Evolutionary conservation across 2,888 invertebrate species (phyloP).

Genomic region (Melieria omissa): DNA sequence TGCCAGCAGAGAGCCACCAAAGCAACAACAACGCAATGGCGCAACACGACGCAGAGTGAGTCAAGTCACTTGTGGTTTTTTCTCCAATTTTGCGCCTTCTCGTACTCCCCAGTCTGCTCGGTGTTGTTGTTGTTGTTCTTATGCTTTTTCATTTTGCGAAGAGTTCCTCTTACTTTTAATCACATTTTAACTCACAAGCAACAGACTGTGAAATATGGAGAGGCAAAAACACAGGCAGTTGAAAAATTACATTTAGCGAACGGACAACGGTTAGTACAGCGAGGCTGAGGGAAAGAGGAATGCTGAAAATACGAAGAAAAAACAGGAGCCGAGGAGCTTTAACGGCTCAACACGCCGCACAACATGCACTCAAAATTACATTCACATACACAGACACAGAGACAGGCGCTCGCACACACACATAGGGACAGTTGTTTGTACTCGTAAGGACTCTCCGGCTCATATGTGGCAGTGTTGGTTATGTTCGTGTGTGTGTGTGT

Average conservation of each 20-base stretch:
- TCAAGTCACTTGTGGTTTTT: constrained; percentile 13
- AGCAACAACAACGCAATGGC: not conserved
- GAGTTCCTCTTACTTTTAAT: constrained; percentile 27
- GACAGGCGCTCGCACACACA: not conserved
- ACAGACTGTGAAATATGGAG: constrained; percentile 36
- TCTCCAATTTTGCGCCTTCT: not conserved
- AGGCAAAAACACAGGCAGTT: constrained; percentile 16
- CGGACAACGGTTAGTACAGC: not conserved
- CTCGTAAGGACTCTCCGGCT: not conserved
- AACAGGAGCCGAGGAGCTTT: not conserved
- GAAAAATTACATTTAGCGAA: constrained; percentile 2
- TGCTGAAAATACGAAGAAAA: not conserved
- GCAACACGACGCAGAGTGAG: no score
- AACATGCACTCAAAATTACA: not conserved
- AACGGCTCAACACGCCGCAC: not conserved
- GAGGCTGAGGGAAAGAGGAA: not conserved
- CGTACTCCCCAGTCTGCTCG: no score
- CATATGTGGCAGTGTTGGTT: not conserved
- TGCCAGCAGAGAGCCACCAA: not conserved
- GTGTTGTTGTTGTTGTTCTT: no score
- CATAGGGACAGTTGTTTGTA: not conserved
- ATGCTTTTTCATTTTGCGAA: no score
- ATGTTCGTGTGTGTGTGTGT: not conserved
- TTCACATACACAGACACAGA: not conserved
- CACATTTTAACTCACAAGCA: constrained; percentile 34